Evolutionary conservation across 2,888 invertebrate species (phyloP).

Genomic region (Tipula vernalis): DNA sequence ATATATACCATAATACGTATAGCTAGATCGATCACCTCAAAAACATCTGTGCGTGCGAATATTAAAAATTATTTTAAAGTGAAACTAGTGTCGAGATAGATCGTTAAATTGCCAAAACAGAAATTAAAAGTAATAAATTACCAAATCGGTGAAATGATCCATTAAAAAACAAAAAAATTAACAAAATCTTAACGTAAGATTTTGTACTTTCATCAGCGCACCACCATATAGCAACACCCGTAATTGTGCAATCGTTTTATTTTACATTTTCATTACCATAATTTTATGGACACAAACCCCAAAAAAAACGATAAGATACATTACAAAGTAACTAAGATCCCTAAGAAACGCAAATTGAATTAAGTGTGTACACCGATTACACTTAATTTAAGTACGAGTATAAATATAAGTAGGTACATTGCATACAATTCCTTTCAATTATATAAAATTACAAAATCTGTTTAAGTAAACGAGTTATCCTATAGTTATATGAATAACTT

Average conservation of each 20-base stretch:
- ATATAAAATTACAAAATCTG: neutral
- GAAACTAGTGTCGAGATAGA: neutral
- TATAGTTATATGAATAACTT: neutral
- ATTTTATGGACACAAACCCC: neutral
- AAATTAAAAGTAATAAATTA: neutral
- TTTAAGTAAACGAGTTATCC: neutral
- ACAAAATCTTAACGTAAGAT: neutral
- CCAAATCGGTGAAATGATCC: neutral
- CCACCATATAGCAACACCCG: neutral
- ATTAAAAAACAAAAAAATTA: neutral
- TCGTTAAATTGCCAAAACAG: neutral
- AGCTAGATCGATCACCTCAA: neutral
- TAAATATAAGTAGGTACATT: neutral
- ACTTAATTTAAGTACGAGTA: neutral
- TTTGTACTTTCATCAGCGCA: neutral
- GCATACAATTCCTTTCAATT: neutral
- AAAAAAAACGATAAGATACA: neutral
- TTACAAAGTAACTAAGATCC: neutral
- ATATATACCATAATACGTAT: neutral
- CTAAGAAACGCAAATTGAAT: neutral
- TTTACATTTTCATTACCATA: neutral
- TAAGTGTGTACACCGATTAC: neutral
- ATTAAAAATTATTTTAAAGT: neutral
- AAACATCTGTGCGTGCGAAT: neutral
- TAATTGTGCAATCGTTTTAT: neutral